phyloP scores from a whole-genome alignment of 2,113 vertebrate genomes.

The Rhizomys pruinosus region DNA sequence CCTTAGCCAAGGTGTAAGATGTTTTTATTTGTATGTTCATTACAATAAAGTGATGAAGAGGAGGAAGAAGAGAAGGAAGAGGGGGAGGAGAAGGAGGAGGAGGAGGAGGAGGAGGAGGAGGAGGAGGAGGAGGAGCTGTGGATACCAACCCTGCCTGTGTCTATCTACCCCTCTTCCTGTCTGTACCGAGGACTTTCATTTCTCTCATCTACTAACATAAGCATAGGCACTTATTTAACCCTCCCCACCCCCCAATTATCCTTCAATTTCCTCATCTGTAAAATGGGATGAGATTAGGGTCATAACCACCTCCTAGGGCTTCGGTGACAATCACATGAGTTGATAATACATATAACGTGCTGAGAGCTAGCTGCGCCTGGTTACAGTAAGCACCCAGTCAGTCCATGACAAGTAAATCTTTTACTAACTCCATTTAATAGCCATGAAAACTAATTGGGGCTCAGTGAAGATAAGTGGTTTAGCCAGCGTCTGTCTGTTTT shows the following conservation, averaged over 20 bases:
- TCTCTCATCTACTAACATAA: background rate
- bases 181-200: background rate
- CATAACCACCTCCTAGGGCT: background rate
- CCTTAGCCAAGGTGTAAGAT: background rate
- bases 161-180: background rate
- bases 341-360: background rate
- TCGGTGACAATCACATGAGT: background rate
- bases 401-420: background rate
- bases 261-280: conserved; percentile 44
- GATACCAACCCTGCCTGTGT: background rate
- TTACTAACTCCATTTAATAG: conserved; percentile 26
- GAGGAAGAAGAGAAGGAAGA: too few species aligned
- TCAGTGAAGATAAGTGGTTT: conserved; percentile 39
- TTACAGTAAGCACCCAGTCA: background rate
- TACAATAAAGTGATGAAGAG: too few species aligned
- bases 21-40: background rate
- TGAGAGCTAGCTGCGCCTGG: background rate
- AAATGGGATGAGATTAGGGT: background rate
- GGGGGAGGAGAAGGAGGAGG: too few species aligned
- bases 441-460: conserved; percentile 56
- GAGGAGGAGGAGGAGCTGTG: background rate
- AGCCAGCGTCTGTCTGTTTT: conserved; percentile 56
- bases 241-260: background rate
- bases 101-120: too few species aligned
- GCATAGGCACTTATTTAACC: background rate